These are phyloP conservation scores for Pemphredon lugubris DNA, from an alignment of 2,888 invertebrate genomes.

Conservation along the genomic window DNA sequence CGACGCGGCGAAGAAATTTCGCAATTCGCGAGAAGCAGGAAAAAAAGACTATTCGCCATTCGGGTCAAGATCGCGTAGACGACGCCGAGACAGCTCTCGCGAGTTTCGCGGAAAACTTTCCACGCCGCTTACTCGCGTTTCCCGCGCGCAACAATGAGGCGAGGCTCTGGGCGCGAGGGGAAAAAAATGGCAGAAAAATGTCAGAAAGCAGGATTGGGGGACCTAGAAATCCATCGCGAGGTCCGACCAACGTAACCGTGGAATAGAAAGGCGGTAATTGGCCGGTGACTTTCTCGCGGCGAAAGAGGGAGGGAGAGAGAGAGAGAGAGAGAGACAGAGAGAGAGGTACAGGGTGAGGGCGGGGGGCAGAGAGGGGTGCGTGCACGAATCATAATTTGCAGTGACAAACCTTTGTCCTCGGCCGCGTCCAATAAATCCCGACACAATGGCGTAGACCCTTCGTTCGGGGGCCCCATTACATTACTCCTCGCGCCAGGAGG, in stretches of 20 bases:
- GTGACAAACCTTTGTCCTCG: slow-evolving; percentile 57
- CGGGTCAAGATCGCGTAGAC: not conserved
- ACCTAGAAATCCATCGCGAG: not conserved
- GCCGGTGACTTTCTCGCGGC: slow-evolving; percentile 41
- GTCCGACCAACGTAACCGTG: slow-evolving; percentile 16
- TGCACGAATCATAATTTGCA: slow-evolving; percentile 56
- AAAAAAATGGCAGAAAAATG: too few species aligned
- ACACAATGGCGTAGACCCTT: slow-evolving; percentile 56
- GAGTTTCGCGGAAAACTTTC: not conserved
- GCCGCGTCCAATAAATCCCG: slow-evolving; percentile 59
- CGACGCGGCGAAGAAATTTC: slow-evolving; percentile 9
- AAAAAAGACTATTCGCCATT: too few species aligned
- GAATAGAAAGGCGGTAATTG: slow-evolving; percentile 52
- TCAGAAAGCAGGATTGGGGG: not conserved
- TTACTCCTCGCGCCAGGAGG: slow-evolving; percentile 56
- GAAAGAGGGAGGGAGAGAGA: not conserved
- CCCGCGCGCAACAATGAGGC: not conserved
- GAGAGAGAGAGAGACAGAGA: too few species aligned
- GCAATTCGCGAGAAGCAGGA: too few species aligned
- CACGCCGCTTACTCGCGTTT: not conserved
- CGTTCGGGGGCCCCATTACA: slow-evolving; percentile 42
- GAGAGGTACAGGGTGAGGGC: too few species aligned
- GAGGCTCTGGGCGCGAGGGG: not conserved
- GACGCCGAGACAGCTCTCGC: too few species aligned
- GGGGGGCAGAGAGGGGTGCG: slow-evolving; percentile 16